Conservation (phyloP, 2,113 vertebrate genomes). For the Myiozetetes cayanensis region DNA sequence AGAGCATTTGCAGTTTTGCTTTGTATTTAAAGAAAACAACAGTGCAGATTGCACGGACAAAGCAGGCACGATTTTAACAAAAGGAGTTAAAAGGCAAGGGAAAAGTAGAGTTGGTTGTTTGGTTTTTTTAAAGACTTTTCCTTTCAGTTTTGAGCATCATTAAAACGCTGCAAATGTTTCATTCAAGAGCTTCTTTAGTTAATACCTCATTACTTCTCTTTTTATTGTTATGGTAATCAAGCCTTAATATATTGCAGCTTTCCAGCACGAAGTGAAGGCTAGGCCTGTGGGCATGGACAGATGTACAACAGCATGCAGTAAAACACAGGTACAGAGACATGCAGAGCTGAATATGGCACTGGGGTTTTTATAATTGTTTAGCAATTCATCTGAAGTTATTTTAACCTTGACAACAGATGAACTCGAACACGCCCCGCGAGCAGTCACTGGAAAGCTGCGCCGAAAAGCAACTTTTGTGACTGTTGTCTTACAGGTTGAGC, state of each 20-base stretch:
- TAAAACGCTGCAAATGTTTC: constrained; percentile 59
- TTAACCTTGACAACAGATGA: constrained; percentile 73
- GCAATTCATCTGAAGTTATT: constrained; percentile 71
- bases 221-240: constrained; percentile 70
- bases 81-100: constrained; percentile 1
- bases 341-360: constrained; percentile 47
- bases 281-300: constrained; percentile 74
- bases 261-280: constrained; percentile 47
- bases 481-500: background rate
- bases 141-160: constrained; percentile 36
- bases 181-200: constrained; percentile 52
- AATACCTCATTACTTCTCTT: constrained; percentile 64
- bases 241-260: constrained; percentile 58
- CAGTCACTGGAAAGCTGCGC: background rate
- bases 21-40: constrained; percentile 15
- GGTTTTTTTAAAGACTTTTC: background rate
- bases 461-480: background rate
- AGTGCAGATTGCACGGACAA: background rate
- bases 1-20: constrained; percentile 29
- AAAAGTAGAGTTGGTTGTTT: background rate
- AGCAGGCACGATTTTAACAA: background rate
- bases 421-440: background rate
- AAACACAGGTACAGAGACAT: constrained; percentile 54
- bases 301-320: constrained; percentile 75
- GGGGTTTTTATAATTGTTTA: constrained; percentile 57